A percentile compares a stretch with the other conserved stretches of the same genome.
phyloP scores from a whole-genome alignment of 2,113 vertebrate species.

The Circaetus gallicus region DNA sequence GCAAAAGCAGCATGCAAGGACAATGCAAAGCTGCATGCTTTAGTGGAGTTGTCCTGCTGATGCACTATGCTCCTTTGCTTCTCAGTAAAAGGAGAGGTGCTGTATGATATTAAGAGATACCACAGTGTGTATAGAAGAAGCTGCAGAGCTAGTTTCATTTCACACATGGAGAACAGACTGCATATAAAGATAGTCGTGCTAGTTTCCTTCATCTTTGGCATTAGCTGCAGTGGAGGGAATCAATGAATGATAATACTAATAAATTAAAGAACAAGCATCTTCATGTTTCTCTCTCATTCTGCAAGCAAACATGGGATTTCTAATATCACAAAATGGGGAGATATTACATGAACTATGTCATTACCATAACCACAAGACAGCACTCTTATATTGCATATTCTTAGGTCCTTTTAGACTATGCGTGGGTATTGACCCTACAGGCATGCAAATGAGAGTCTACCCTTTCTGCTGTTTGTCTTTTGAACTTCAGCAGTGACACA shows the following conservation, averaged over 20 bases:
- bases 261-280: background rate
- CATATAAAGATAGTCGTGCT: background rate
- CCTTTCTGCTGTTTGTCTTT: constrained; percentile 51
- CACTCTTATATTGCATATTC: background rate
- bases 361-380: background rate
- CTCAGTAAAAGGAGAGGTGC: background rate
- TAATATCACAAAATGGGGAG: background rate
- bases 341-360: background rate
- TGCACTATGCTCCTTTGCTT: background rate
- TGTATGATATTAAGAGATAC: background rate
- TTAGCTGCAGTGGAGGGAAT: background rate
- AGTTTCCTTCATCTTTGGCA: background rate
- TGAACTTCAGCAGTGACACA: constrained; percentile 32
- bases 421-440: background rate
- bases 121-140: background rate
- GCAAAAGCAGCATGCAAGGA: background rate
- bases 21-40: background rate
- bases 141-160: background rate
- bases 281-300: background rate
- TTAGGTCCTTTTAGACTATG: background rate
- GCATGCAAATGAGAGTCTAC: background rate
- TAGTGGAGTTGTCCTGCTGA: background rate
- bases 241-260: background rate
- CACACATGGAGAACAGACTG: background rate
- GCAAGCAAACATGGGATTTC: background rate